Evolutionary conservation across 2,113 vertebrate genomes (phyloP).

Genomic region (Henicopernis longicauda): DNA sequence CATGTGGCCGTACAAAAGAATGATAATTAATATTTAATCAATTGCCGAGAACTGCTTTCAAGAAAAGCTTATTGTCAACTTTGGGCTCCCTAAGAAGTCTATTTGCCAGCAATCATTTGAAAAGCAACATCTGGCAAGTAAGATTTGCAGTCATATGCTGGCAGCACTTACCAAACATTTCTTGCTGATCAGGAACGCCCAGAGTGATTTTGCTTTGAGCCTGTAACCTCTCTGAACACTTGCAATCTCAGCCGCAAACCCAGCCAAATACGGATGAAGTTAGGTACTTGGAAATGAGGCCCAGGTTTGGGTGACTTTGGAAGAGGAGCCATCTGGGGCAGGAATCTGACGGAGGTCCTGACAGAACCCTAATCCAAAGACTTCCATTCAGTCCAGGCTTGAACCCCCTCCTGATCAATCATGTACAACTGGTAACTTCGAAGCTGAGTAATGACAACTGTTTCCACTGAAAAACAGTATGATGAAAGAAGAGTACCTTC

Average conservation of each 20-base stretch:
- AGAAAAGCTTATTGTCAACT: neutral
- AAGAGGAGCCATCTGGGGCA: neutral
- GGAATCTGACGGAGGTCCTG: neutral
- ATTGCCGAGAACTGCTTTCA: neutral
- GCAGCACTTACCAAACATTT: neutral
- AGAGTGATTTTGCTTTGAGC: neutral
- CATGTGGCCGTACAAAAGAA: neutral
- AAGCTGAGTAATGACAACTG: neutral
- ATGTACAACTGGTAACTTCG: neutral
- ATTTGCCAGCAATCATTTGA: neutral
- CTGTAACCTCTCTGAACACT: neutral
- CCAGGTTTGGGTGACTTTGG: neutral
- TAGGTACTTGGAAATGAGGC: neutral
- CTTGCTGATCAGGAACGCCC: neutral
- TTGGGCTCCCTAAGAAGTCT: neutral
- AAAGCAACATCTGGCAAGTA: neutral
- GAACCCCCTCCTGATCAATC: neutral
- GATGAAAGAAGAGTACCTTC: neutral
- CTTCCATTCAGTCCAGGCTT: neutral
- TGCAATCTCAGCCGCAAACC: neutral
- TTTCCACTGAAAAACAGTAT: neutral
- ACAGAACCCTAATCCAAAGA: neutral
- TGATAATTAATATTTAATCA: neutral
- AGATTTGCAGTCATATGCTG: neutral
- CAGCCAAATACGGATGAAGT: neutral